Base-by-base conservation (phyloP, 2,888 invertebrate genomes). In the Dichetophora obliterata region DNA sequence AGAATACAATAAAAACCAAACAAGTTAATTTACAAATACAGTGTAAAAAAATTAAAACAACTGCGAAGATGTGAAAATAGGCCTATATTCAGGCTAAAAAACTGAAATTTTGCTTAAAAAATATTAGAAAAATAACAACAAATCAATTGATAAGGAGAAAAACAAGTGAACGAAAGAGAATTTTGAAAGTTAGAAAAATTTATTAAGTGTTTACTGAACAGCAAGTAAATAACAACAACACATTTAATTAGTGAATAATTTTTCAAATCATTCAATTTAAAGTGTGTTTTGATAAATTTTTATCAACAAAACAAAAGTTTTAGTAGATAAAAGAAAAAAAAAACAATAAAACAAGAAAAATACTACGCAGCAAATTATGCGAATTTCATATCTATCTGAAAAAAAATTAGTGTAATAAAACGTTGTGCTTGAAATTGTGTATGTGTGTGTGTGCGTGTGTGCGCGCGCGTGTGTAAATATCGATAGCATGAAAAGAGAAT, bases 341-440 rank as follows among this genome's bases (percentile, higher is more conserved):
- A 71, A n/a, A n/a, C n/a, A n/a, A 69, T 54, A 48, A 76, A n/a
- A 77, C 78, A 77, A 75, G 76, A 75, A 79, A 79, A 79, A 81
- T 81, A 81, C 79, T 81, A 81, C 80, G 80, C 80, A 81, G 80
- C 80, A 81, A 81, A 78, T 80, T 80, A 79, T 78, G 79, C 79
- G 79, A 77, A 77, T 77, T 71, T 70, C 70, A 78, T 78, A 61
- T 76, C 57, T 61, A 75, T 74, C 71, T 37, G 54, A 9, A n/a
- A 31, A 66, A 66, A 66, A 66, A 37, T 66, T 22, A 37, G 34
- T 37, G 66, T 34, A 11, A 11, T 66, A 66, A 24, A 16, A 22
- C 19, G 6, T 3, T 9, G 37, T 19, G 66, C 16, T 16, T 19
- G 37, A 37, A 50, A 31, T 4, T 50, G 68, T 43, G 48, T 37